Conservation (phyloP, 2,797 vertebrate genomes). For the Chaetophractus vellerosus region DNA sequence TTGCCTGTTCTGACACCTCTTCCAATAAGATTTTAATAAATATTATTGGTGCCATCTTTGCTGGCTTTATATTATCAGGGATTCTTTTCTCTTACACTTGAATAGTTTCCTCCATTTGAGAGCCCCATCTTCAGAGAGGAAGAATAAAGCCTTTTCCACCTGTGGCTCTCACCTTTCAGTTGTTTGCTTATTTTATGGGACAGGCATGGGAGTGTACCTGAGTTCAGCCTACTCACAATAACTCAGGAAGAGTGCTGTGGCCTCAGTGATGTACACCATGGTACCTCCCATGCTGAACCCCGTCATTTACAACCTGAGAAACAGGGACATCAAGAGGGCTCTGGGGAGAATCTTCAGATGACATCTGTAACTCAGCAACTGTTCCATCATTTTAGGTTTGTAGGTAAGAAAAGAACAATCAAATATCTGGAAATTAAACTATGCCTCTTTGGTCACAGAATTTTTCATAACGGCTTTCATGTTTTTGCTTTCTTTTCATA, state of each 20-base stretch:
- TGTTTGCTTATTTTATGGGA: no score
- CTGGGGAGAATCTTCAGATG: no score
- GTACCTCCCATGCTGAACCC: slow-evolving; percentile 57
- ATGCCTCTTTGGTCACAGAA: no score
- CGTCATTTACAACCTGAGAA: slow-evolving; percentile 66
- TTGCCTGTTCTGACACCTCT: slow-evolving; percentile 4
- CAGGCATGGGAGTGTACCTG: slow-evolving; percentile 66
- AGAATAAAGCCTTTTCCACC: slow-evolving; percentile 77
- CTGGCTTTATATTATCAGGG: slow-evolving; percentile 32
- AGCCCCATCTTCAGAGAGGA: slow-evolving; percentile 14
- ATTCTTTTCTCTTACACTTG: slow-evolving; percentile 74
- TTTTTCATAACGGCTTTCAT: no score
- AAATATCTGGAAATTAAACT: no score
- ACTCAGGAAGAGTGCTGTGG: neutral
- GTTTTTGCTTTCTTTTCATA: no score
- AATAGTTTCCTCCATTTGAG: slow-evolving; percentile 73
- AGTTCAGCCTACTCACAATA: neutral
- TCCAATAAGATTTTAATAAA: neutral
- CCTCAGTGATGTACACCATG: slow-evolving; percentile 17
- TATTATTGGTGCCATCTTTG: neutral
- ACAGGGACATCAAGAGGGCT: no score
- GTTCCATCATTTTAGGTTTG: no score
- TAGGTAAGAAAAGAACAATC: no score
- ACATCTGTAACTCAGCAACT: no score
- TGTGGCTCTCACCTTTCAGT: no score